A percentile compares a stretch with the other conserved stretches of the same genome.
phyloP scores from a whole-genome alignment of 2,888 invertebrate species.

The Patella caerulea region DNA sequence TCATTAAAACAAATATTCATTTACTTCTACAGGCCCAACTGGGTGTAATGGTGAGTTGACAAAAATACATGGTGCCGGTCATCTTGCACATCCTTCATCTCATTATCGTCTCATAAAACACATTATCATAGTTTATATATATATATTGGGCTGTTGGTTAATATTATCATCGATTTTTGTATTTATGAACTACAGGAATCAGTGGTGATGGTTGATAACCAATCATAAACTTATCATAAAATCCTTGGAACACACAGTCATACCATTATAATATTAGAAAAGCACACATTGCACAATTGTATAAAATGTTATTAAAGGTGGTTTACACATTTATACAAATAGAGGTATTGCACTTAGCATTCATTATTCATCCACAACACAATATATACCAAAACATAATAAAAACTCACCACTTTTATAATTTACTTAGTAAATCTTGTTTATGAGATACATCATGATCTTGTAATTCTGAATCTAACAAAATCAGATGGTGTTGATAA shows the following conservation, averaged over 20 bases:
- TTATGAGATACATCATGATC: too few species aligned
- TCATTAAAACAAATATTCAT: conserved; percentile 17
- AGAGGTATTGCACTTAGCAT: too few species aligned
- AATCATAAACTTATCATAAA: background rate
- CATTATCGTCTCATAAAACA: background rate
- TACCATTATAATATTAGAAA: too few species aligned
- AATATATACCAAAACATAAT: too few species aligned
- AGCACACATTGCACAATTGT: too few species aligned
- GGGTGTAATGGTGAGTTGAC: conserved; percentile 60
- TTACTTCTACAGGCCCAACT: conserved; percentile 50
- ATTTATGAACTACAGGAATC: background rate
- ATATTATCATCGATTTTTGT: background rate
- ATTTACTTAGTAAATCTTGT: too few species aligned
- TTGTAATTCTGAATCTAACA: too few species aligned
- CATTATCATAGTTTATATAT: conserved; percentile 10
- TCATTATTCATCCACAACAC: too few species aligned
- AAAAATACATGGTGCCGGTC: conserved; percentile 13
- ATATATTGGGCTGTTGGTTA: conserved; percentile 5
- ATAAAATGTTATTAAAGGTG: too few species aligned
- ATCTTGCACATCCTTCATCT: conserved; percentile 4
- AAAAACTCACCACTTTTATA: too few species aligned
- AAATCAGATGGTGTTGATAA: too few species aligned
- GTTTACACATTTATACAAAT: too few species aligned
- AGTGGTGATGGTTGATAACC: background rate
- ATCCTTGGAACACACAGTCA: background rate